Evolutionary conservation across 2,888 invertebrate genomes (phyloP).

Genomic region (Trilocha varians): DNA sequence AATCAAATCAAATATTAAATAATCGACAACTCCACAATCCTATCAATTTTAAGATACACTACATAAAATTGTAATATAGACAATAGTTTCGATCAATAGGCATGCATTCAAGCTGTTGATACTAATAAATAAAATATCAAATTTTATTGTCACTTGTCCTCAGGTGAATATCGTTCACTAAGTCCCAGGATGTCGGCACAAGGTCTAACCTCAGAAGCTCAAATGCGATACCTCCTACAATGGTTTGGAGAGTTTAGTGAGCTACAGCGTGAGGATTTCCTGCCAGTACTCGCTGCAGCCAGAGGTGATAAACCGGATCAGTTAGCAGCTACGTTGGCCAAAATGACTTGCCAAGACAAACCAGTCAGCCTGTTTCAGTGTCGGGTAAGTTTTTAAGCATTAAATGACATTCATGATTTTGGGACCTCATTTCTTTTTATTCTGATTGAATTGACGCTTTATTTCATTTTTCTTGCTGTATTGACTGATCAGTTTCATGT

Average conservation of each 20-base stretch:
- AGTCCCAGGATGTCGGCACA: constrained; percentile 67
- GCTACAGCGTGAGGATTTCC: constrained; percentile 87
- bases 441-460: too few relatives aligned
- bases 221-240: constrained; percentile 85
- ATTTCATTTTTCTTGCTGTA: too few relatives aligned
- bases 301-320: constrained; percentile 80
- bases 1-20: too few relatives aligned
- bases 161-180: constrained; percentile 38
- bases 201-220: constrained; percentile 78
- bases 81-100: too few relatives aligned
- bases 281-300: constrained; percentile 79
- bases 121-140: not conserved
- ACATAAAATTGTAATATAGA: too few relatives aligned
- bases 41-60: too few relatives aligned
- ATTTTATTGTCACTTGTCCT: too few relatives aligned
- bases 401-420: not conserved
- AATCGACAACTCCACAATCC: too few relatives aligned
- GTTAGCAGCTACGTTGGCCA: constrained; percentile 78
- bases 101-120: too few relatives aligned
- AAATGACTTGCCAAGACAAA: constrained; percentile 79
- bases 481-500: too few relatives aligned
- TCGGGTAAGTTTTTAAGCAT: constrained; percentile 60
- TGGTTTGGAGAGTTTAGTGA: constrained; percentile 95
- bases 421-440: too few relatives aligned
- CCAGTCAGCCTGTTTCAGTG: constrained; percentile 89